These are phyloP conservation scores for Decapterus maruadsi DNA, from an alignment of 2,797 vertebrate species.

Conservation along the genomic window DNA sequence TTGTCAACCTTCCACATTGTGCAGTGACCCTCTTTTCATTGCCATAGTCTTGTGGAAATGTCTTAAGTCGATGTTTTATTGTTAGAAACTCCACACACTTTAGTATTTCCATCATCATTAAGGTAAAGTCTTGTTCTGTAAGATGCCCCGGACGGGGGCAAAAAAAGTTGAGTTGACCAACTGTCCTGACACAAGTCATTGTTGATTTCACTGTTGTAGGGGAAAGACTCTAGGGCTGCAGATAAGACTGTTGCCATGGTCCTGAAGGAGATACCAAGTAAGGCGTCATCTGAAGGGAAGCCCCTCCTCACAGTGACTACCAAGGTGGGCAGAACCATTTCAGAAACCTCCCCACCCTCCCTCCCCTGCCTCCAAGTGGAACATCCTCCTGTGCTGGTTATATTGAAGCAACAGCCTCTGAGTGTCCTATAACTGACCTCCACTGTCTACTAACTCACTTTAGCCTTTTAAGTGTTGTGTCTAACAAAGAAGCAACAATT, in stretches of 20 bases:
- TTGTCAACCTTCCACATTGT: conserved; percentile 70
- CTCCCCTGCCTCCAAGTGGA: conserved; percentile 78
- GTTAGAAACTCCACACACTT: conserved; percentile 57
- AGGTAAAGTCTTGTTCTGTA: conserved; percentile 71
- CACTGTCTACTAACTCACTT: conserved; percentile 73
- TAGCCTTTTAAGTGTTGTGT: conserved; percentile 45
- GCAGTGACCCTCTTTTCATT: conserved; percentile 70
- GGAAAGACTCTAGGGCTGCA: conserved; percentile 99
- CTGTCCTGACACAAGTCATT: conserved; percentile 95
- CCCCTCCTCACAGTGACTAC: conserved; percentile 99
- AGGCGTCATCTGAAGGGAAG: conserved; percentile 99
- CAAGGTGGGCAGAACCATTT: conserved; percentile 97
- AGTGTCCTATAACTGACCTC: conserved; percentile 76
- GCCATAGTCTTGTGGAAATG: conserved; percentile 81
- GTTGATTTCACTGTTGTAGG: conserved; percentile 99
- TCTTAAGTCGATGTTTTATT: conserved; percentile 73
- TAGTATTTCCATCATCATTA: conserved; percentile 73
- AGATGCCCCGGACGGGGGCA: conserved; percentile 70
- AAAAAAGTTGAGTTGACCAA: conserved; percentile 80
- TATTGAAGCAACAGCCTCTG: conserved; percentile 72
- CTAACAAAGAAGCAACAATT: conserved; percentile 57
- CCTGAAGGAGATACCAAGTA: conserved; percentile 99
- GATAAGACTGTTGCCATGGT: conserved; percentile 99
- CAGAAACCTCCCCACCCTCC: conserved; percentile 58
- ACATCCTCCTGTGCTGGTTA: conserved; percentile 79